phyloP scores from a whole-genome alignment of 2,888 invertebrate genomes.

The Tholera decimalis region DNA sequence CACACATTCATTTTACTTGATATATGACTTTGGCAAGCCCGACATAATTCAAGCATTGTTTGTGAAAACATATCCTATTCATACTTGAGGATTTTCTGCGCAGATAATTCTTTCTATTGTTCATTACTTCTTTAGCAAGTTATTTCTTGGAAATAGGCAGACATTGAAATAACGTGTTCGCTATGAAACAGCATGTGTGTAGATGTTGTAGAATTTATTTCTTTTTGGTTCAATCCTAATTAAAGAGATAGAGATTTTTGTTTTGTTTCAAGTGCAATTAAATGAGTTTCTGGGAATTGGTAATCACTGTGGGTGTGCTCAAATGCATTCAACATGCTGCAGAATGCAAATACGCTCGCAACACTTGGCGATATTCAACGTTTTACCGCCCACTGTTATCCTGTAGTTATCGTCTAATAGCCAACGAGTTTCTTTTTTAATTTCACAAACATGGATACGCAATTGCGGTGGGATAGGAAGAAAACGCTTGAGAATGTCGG shows the following conservation, averaged over 20 bases:
- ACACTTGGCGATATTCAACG: slow-evolving; percentile 67
- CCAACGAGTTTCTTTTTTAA: slow-evolving; percentile 67
- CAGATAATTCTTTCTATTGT: slow-evolving; percentile 65
- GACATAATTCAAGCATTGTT: slow-evolving; percentile 63
- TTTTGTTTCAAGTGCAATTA: slow-evolving; percentile 58
- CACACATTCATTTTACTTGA: slow-evolving; percentile 59
- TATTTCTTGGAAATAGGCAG: slow-evolving; percentile 41
- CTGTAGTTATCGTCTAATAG: slow-evolving; percentile 72
- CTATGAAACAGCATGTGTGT: slow-evolving; percentile 25
- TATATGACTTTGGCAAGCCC: slow-evolving; percentile 32
- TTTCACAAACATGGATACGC: slow-evolving; percentile 76
- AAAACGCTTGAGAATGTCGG: slow-evolving; percentile 61
- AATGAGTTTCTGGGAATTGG: slow-evolving; percentile 59
- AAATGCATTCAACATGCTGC: slow-evolving; percentile 72
- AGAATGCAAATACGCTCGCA: slow-evolving; percentile 78
- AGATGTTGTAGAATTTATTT: slow-evolving; percentile 46
- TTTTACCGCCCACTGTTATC: slow-evolving; percentile 74
- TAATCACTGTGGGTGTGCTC: slow-evolving; percentile 74
- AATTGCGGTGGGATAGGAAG: slow-evolving; percentile 69
- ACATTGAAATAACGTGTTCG: slow-evolving; percentile 41
- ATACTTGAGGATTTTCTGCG: slow-evolving; percentile 61
- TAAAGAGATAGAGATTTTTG: slow-evolving; percentile 61
- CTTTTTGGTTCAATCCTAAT: slow-evolving; percentile 58
- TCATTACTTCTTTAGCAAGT: slow-evolving; percentile 50
- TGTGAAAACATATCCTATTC: slow-evolving; percentile 60